Evolutionary conservation across 1,140 invertebrate genomes (phyloP).

Genomic region (Drosophila auraria): DNA sequence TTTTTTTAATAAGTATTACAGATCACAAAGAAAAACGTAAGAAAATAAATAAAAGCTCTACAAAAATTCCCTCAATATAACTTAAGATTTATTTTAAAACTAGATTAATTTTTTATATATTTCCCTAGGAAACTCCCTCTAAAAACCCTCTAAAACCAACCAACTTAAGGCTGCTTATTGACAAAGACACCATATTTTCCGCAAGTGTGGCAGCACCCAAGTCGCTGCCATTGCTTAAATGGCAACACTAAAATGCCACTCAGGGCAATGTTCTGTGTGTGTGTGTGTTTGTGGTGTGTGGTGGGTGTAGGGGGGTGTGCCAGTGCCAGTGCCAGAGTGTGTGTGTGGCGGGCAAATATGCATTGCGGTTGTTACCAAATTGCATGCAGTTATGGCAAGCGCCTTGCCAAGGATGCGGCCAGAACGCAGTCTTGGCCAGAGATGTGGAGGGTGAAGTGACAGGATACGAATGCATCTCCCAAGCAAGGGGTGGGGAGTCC

Average conservation of each 20-base stretch:
- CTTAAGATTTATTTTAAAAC: no score
- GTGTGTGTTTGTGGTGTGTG: not conserved
- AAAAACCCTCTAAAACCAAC: not conserved
- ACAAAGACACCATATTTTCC: not conserved
- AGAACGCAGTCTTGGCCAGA: constrained; percentile 12
- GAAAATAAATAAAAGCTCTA: no score
- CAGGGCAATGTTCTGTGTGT: constrained; percentile 54
- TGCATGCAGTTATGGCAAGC: constrained; percentile 67
- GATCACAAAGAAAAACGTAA: no score
- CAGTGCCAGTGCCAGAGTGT: constrained; percentile 12
- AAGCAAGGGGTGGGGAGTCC: not conserved
- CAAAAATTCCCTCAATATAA: no score
- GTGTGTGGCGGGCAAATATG: constrained; percentile 63
- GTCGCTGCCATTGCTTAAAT: constrained; percentile 60
- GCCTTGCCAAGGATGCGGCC: constrained; percentile 59
- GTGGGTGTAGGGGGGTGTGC: constrained; percentile 1
- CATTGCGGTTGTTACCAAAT: constrained; percentile 75
- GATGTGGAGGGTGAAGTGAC: not conserved
- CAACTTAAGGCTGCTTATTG: no score
- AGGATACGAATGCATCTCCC: constrained; percentile 40
- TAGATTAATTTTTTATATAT: not conserved
- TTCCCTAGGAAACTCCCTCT: no score
- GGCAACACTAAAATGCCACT: constrained; percentile 79
- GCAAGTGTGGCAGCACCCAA: constrained; percentile 30
- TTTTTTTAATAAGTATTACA: no score